Evolutionary conservation across 2,797 vertebrate genomes (phyloP).

Genomic region (Nothura maculosa): DNA sequence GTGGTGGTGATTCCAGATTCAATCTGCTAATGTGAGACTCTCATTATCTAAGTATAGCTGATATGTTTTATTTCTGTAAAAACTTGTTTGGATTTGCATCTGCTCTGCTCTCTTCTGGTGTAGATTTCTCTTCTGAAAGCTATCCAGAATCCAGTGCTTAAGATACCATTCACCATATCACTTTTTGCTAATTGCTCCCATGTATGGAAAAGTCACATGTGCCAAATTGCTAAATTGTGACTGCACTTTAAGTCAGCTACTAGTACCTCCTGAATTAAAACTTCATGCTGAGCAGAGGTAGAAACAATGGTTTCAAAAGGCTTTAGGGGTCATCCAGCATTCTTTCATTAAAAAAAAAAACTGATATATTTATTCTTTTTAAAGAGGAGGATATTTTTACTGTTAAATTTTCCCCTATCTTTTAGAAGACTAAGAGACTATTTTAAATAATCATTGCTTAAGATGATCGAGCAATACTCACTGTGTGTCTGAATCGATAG

Average conservation of each 20-base stretch:
- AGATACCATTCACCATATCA: conserved; percentile 58
- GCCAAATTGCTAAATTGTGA: conserved; percentile 51
- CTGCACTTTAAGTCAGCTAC: conserved; percentile 29
- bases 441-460: background rate
- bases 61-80: conserved; percentile 53
- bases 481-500: background rate
- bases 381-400: conserved; percentile 30
- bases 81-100: conserved; percentile 59
- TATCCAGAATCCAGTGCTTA: conserved; percentile 59
- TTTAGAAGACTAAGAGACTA: background rate
- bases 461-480: background rate
- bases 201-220: conserved; percentile 58
- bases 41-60: conserved; percentile 30
- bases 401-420: background rate
- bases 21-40: conserved; percentile 33
- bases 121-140: conserved; percentile 56
- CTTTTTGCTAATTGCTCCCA: conserved; percentile 74
- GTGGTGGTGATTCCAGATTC: background rate
- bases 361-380: background rate
- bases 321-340: conserved; percentile 20
- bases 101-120: conserved; percentile 45
- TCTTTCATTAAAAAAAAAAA: conserved; percentile 12
- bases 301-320: conserved; percentile 37
- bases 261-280: conserved; percentile 65
- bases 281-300: conserved; percentile 28